These are phyloP conservation scores for Leiothrix lutea DNA, from an alignment of 2,113 vertebrate species.

Conservation along the genomic window DNA sequence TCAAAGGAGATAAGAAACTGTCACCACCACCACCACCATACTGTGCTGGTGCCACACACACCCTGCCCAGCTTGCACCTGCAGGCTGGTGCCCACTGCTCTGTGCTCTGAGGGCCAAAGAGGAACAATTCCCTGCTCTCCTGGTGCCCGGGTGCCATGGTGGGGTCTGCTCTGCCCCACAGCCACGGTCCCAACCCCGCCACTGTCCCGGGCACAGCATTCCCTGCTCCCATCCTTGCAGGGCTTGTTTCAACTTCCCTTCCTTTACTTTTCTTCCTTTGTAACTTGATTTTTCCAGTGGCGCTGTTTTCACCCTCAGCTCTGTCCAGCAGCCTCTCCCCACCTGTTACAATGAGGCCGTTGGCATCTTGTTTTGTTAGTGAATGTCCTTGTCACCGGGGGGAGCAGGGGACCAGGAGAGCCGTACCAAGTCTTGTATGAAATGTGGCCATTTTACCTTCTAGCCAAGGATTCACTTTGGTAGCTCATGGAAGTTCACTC, in stretches of 20 bases:
- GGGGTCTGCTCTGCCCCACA: not conserved
- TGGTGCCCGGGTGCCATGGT: not conserved
- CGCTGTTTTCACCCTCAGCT: not conserved
- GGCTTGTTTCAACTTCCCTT: not conserved
- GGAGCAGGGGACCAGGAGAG: not conserved
- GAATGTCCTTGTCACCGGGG: not conserved
- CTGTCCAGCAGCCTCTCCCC: not conserved
- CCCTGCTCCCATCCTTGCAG: not conserved
- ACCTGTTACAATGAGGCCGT: not conserved
- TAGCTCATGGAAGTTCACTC: not conserved
- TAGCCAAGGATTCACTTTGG: not conserved
- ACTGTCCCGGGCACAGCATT: not conserved
- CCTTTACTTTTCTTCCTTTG: not conserved
- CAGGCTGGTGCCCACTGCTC: not conserved
- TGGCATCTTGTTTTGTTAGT: not conserved
- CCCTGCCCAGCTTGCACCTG: not conserved
- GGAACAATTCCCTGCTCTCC: not conserved
- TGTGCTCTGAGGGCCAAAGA: not conserved
- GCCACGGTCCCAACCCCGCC: not conserved
- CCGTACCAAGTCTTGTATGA: not conserved
- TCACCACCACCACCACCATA: too few species aligned
- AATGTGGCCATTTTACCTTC: not conserved
- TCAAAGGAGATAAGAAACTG: not conserved
- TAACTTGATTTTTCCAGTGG: not conserved
- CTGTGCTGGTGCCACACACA: not conserved